A percentile compares a stretch with the other conserved stretches of the same genome.
Evolutionary conservation across 2,113 vertebrate genomes (phyloP).

Genomic region (Parus major): DNA sequence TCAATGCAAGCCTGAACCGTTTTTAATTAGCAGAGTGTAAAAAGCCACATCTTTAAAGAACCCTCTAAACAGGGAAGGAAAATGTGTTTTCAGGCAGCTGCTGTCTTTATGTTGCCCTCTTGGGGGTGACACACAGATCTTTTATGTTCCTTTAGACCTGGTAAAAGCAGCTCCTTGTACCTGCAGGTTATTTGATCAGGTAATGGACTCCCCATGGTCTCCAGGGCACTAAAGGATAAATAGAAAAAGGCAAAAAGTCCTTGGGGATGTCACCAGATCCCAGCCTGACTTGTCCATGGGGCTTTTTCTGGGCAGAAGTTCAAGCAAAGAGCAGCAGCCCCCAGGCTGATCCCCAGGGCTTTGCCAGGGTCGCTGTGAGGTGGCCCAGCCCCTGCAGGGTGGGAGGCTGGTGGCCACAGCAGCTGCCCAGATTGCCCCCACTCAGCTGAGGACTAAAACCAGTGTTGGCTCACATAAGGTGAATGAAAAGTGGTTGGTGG

Average conservation of each 20-base stretch:
- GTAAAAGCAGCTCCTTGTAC: neutral
- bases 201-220: neutral
- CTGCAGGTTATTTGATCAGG: neutral
- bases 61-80: neutral
- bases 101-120: neutral
- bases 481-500: neutral
- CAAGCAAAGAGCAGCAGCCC: neutral
- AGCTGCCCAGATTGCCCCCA: neutral
- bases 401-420: neutral
- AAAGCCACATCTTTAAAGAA: neutral
- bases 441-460: neutral
- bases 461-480: neutral
- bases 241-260: neutral
- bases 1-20: neutral
- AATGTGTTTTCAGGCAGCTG: neutral
- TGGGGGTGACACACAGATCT: neutral
- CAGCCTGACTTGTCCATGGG: neutral
- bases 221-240: neutral
- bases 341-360: neutral
- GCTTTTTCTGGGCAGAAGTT: neutral
- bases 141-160: neutral
- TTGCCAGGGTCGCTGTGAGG: neutral
- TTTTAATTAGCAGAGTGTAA: slow-evolving; percentile 8
- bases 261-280: neutral
- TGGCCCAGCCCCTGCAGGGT: neutral